These are phyloP conservation scores for Boulengeromyrus knoepffleri DNA, from an alignment of 2,113 vertebrate genomes.

Conservation along the genomic window DNA sequence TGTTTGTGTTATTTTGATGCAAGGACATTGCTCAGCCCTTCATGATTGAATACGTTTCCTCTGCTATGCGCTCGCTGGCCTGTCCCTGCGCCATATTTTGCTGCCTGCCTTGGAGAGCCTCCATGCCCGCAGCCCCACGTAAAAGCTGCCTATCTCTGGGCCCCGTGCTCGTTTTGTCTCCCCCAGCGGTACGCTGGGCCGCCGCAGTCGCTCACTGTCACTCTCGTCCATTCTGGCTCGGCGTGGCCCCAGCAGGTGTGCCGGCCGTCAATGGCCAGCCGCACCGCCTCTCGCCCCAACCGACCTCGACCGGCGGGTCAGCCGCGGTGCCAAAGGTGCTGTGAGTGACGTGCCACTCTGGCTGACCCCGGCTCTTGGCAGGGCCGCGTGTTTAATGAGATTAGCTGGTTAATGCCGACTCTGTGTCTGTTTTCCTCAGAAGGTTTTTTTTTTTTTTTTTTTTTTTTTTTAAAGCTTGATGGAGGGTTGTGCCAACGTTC, in stretches of 20 bases:
- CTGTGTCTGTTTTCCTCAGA: constrained; percentile 62
- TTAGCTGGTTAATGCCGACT: constrained; percentile 68
- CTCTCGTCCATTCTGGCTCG: constrained; percentile 15
- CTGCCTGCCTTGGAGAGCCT: neutral
- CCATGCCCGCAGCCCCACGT: neutral
- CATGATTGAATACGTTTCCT: neutral
- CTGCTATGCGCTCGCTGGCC: neutral
- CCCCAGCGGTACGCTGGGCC: neutral
- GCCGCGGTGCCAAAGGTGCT: constrained; percentile 58
- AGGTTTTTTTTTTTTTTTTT: constrained; percentile 64
- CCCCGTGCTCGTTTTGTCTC: neutral
- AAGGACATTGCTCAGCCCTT: neutral
- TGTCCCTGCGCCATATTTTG: neutral
- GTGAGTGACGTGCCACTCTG: constrained; percentile 70
- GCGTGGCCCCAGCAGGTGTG: constrained; percentile 22
- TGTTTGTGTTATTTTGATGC: neutral
- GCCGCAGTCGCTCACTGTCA: neutral
- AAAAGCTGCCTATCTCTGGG: neutral
- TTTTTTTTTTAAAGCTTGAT: constrained; percentile 62
- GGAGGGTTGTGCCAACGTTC: constrained; percentile 60
- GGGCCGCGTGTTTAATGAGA: constrained; percentile 65
- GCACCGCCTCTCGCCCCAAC: constrained; percentile 32
- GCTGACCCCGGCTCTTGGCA: constrained; percentile 66
- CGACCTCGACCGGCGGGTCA: constrained; percentile 37
- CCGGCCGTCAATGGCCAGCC: constrained; percentile 27